phyloP scores from a whole-genome alignment of 2,797 vertebrate genomes.

The Pitangus sulphuratus region DNA sequence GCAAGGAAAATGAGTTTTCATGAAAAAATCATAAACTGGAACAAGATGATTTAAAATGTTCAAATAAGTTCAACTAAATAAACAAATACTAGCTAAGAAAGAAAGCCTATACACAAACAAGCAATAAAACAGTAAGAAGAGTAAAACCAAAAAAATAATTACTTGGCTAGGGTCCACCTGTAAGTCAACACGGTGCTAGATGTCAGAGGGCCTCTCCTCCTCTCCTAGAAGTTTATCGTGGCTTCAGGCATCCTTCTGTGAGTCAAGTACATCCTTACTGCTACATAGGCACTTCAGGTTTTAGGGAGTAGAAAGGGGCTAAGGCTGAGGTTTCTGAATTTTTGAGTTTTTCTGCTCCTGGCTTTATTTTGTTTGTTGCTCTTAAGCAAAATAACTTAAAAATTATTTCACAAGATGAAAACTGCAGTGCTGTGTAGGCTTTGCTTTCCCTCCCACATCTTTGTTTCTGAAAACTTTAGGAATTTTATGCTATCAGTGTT shows the following conservation, averaged over 20 bases:
- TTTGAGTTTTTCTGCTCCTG: background rate
- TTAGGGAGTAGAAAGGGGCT: background rate
- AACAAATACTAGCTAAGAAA: background rate
- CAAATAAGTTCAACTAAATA: background rate
- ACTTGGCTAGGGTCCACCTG: accelerated
- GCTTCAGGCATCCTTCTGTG: background rate
- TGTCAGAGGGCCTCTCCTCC: background rate
- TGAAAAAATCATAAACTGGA: background rate
- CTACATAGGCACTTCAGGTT: background rate
- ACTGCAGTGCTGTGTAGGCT: background rate
- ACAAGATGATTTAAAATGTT: background rate
- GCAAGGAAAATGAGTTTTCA: background rate
- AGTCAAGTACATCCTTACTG: background rate
- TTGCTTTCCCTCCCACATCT: background rate
- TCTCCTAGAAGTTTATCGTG: background rate
- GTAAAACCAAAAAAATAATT: background rate
- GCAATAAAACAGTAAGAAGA: background rate
- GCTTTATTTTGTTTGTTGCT: background rate
- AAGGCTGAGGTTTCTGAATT: background rate
- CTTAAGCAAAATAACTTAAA: background rate
- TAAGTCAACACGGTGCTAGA: background rate
- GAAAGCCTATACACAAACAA: background rate
- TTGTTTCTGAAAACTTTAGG: background rate
- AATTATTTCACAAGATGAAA: background rate
- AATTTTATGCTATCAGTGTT: background rate